Conservation (phyloP, 92 coral and sea anemone species). For the Pocillopora meandrina region DNA sequence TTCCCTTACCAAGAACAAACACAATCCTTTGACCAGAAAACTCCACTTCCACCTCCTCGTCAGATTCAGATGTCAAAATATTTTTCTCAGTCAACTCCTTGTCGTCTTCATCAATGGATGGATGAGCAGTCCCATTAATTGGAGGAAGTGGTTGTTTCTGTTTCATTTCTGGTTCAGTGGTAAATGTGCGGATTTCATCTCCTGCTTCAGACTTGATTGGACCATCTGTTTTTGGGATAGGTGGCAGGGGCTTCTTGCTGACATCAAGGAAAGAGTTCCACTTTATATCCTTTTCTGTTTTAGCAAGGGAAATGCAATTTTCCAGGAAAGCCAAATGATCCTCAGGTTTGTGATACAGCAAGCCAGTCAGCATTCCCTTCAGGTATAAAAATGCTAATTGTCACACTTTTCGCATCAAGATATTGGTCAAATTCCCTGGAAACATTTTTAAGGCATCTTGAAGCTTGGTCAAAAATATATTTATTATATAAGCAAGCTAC, state of each 20-base stretch:
- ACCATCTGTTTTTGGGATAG: slow-evolving; percentile 92
- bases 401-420: background rate
- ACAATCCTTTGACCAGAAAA: slow-evolving; percentile 94
- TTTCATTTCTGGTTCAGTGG: slow-evolving; percentile 91
- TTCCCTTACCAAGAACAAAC: slow-evolving; percentile 87
- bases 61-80: slow-evolving; percentile 66
- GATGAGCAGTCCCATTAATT: slow-evolving; percentile 48
- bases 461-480: no score
- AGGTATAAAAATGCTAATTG: background rate
- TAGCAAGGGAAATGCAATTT: slow-evolving; percentile 86
- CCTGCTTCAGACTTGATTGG: slow-evolving; percentile 88
- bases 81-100: slow-evolving; percentile 71
- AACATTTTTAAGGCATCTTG: background rate
- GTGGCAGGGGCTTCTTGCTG: slow-evolving; percentile 92
- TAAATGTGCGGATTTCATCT: slow-evolving; percentile 69
- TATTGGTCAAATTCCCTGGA: background rate
- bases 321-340: slow-evolving; percentile 86
- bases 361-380: slow-evolving; percentile 98
- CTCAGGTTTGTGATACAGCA: slow-evolving; percentile 91
- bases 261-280: slow-evolving; percentile 95
- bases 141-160: slow-evolving; percentile 86
- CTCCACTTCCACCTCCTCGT: slow-evolving; percentile 71
- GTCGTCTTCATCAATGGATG: slow-evolving; percentile 61
- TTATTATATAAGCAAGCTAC: no score
- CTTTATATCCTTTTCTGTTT: slow-evolving; percentile 73